phyloP scores from a whole-genome alignment of 2,888 invertebrate genomes.

The Cyclophora albipunctata region DNA sequence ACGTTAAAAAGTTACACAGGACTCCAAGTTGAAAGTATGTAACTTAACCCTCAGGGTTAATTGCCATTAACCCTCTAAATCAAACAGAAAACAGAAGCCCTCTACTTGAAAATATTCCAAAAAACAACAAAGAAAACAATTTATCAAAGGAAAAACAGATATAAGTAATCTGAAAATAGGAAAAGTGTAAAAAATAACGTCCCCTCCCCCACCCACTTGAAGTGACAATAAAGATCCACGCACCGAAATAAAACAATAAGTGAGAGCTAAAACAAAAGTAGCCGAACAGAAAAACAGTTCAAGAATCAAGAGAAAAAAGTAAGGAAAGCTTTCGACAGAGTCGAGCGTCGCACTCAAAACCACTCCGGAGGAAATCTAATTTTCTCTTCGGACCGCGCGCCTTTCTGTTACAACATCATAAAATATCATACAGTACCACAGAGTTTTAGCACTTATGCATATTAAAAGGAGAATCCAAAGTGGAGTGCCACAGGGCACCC shows the following conservation, averaged over 20 bases:
- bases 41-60: too few relatives aligned
- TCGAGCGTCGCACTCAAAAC: conserved; percentile 57
- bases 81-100: too few relatives aligned
- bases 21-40: too few relatives aligned
- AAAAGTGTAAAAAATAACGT: conserved; percentile 29
- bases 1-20: too few relatives aligned
- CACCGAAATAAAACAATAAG: conserved; percentile 55
- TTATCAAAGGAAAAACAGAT: conserved; percentile 20
- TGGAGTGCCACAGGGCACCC: conserved; percentile 42
- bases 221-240: conserved; percentile 45
- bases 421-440: conserved; percentile 48
- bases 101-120: too few relatives aligned
- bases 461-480: conserved; percentile 53
- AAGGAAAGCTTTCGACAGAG: conserved; percentile 63
- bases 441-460: conserved; percentile 60
- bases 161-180: conserved; percentile 9
- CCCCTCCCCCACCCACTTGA: conserved; percentile 33
- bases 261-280: conserved; percentile 52
- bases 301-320: conserved; percentile 56
- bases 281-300: conserved; percentile 57
- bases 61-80: too few relatives aligned
- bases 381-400: conserved; percentile 60
- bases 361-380: conserved; percentile 69
- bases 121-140: conserved; percentile 11
- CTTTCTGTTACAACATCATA: conserved; percentile 56